Evolutionary conservation across 2,888 invertebrate genomes (phyloP).

Genomic region (Euphydryas editha): DNA sequence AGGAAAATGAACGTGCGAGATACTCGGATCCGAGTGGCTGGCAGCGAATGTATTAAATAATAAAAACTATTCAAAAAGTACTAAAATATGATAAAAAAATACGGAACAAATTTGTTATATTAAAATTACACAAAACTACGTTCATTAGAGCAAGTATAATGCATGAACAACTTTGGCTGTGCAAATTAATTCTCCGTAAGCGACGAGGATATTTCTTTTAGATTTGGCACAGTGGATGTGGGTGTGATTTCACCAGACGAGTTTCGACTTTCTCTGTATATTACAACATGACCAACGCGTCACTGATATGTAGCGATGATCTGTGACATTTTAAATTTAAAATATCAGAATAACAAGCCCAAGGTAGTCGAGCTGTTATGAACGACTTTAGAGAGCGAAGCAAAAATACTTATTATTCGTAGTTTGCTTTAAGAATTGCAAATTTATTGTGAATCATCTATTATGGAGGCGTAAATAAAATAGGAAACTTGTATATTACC

Average conservation of each 20-base stretch:
- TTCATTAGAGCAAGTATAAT: conserved; percentile 23
- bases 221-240: conserved; percentile 76
- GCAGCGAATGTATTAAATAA: neutral
- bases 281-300: conserved; percentile 57
- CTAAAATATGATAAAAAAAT: neutral
- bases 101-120: neutral
- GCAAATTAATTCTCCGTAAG: conserved; percentile 60
- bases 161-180: conserved; percentile 72
- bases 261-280: conserved; percentile 74
- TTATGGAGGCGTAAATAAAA: conserved; percentile 65
- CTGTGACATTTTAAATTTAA: conserved; percentile 65
- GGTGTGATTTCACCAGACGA: conserved; percentile 80
- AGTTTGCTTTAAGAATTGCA: conserved; percentile 53
- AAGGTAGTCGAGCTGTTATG: conserved; percentile 57
- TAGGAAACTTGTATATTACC: conserved; percentile 69
- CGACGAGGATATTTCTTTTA: conserved; percentile 62
- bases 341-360: conserved; percentile 67
- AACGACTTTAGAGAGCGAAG: conserved; percentile 14
- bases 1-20: neutral
- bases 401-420: conserved; percentile 41
- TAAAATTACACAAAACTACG: neutral
- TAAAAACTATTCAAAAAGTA: neutral
- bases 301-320: conserved; percentile 41
- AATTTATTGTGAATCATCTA: conserved; percentile 60
- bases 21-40: no score